Conservation (phyloP, 2,888 invertebrate species). For the Coecobrya sp. region DNA sequence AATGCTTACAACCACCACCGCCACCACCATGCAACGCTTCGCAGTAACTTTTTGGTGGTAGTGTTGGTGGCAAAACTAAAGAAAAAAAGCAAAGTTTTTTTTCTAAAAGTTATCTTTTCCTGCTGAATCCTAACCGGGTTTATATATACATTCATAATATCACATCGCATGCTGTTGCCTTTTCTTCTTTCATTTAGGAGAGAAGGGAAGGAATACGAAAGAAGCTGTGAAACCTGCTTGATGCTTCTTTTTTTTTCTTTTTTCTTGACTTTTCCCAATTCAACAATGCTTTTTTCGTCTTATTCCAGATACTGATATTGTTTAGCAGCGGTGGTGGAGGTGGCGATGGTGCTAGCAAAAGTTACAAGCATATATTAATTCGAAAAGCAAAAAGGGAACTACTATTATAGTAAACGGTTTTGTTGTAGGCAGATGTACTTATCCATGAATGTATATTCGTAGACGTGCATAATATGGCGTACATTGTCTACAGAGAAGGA, state of each 20-base stretch:
- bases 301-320: constrained; percentile 68
- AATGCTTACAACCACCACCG: constrained; percentile 52
- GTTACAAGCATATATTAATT: constrained; percentile 79
- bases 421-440: constrained; percentile 76
- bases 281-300: constrained; percentile 63
- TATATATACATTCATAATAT: constrained; percentile 76
- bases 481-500: constrained; percentile 57
- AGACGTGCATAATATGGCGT: no score
- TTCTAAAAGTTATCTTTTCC: constrained; percentile 75
- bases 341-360: constrained; percentile 9
- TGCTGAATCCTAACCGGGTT: constrained; percentile 61
- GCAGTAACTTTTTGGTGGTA: constrained; percentile 69
- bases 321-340: constrained; percentile 49
- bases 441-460: constrained; percentile 51
- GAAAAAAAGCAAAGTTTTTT: constrained; percentile 74
- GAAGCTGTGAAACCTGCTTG: constrained; percentile 78
- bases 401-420: constrained; percentile 29
- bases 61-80: constrained; percentile 70
- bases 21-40: constrained; percentile 43
- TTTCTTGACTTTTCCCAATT: constrained; percentile 49
- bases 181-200: constrained; percentile 77
- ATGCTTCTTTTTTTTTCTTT: constrained; percentile 28
- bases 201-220: constrained; percentile 77
- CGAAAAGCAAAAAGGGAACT: constrained; percentile 47
- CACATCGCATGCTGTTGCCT: constrained; percentile 80